A percentile compares a stretch with the other conserved stretches of the same genome.
These are phyloP conservation scores for Drosophila lacicola DNA, from an alignment of 2,888 invertebrate species.

Conservation along the genomic window DNA sequence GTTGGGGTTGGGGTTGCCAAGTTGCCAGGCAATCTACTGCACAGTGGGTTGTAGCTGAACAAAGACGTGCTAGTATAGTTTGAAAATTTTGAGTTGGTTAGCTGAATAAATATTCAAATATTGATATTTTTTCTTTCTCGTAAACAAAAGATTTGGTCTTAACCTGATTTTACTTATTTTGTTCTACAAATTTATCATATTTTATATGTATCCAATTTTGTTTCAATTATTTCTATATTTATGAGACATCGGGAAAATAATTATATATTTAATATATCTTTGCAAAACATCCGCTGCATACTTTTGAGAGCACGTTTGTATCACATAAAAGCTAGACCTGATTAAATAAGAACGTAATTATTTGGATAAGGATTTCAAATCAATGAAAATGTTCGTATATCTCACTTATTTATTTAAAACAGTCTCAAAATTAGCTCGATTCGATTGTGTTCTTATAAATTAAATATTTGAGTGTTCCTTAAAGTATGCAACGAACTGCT, in stretches of 20 bases:
- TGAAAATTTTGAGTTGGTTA: not conserved
- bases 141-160: not conserved
- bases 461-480: slow-evolving; percentile 5
- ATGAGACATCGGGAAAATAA: too few relatives aligned
- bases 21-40: slow-evolving; percentile 25
- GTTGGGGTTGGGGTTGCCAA: slow-evolving; percentile 62
- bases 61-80: not conserved
- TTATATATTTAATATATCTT: too few relatives aligned
- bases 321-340: not conserved
- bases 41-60: slow-evolving; percentile 49
- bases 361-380: not conserved
- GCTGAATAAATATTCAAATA: slow-evolving; percentile 30
- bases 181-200: not conserved
- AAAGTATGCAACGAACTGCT: slow-evolving; percentile 35
- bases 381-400: not conserved
- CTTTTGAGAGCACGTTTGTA: slow-evolving; percentile 24
- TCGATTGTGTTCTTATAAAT: not conserved
- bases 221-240: too few relatives aligned
- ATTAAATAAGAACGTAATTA: not conserved
- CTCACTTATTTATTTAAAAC: not conserved
- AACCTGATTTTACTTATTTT: not conserved
- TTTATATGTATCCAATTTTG: not conserved
- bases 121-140: not conserved
- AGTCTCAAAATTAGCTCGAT: too few relatives aligned
- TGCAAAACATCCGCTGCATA: slow-evolving; percentile 27